Conservation (phyloP, 2,113 vertebrate species). For the Brevimyrus niger region DNA sequence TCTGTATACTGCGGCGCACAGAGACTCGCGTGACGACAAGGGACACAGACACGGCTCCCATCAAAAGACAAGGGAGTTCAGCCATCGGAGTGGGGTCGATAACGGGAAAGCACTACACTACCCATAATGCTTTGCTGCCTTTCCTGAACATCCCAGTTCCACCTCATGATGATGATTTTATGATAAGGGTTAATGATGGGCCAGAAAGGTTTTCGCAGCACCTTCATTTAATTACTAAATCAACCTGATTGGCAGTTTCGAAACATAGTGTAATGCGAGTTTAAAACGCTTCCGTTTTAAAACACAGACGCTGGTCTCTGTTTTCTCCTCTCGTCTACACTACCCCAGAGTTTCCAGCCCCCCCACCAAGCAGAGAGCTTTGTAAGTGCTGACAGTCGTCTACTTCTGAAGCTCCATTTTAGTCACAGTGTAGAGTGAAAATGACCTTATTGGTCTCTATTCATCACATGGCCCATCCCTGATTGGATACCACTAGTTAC, state of each 20-base stretch:
- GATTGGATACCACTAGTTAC: background rate
- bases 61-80: background rate
- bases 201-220: background rate
- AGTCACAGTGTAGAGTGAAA: background rate
- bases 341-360: background rate
- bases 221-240: background rate
- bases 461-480: background rate
- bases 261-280: background rate
- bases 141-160: background rate
- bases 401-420: background rate
- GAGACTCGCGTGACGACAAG: background rate
- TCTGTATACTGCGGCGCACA: constrained; percentile 72
- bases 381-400: background rate
- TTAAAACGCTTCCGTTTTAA: background rate
- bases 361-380: background rate
- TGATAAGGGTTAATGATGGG: background rate
- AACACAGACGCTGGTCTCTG: background rate
- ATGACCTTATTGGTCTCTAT: background rate
- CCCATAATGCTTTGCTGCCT: background rate
- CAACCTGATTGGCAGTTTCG: background rate
- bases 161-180: background rate
- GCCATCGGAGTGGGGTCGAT: background rate
- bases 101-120: background rate
- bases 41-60: background rate
- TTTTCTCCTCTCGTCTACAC: background rate